phyloP scores from a whole-genome alignment of 2,888 invertebrate genomes.

The Ferrisia virgata region DNA sequence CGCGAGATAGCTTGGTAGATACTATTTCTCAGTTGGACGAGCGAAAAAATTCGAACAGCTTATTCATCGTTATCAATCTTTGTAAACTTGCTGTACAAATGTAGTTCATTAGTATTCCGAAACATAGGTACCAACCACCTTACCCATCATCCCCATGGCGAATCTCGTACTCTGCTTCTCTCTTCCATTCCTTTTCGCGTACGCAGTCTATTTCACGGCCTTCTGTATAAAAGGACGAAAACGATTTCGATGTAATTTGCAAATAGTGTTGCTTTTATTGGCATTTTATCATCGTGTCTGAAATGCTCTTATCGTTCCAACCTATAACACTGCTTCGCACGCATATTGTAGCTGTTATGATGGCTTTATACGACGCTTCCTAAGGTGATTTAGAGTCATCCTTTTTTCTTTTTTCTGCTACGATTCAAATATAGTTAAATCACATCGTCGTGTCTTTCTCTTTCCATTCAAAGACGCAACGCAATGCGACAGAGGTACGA shows the following conservation, averaged over 20 bases:
- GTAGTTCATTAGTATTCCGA: constrained; percentile 10
- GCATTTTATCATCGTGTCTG: background rate
- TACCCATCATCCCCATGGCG: too few species aligned
- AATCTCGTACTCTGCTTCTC: background rate
- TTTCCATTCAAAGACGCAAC: too few species aligned
- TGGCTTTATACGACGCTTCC: background rate
- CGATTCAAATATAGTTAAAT: too few species aligned
- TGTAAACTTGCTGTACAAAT: background rate
- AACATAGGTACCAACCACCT: too few species aligned
- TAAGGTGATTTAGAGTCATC: background rate
- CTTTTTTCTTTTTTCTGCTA: too few species aligned
- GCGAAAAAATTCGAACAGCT: background rate
- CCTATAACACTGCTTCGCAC: background rate
- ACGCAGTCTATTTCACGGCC: background rate
- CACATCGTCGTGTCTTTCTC: too few species aligned
- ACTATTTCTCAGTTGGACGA: background rate
- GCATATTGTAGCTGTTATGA: background rate
- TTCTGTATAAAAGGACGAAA: background rate
- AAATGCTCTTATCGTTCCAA: background rate
- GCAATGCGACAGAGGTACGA: too few species aligned
- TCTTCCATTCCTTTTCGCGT: background rate
- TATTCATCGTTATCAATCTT: constrained; percentile 15
- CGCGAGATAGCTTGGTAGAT: too few species aligned
- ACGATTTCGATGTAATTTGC: background rate
- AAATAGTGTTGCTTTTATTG: background rate